Evolutionary conservation across 2,888 invertebrate genomes (phyloP).

Genomic region (Amphipyra berbera): DNA sequence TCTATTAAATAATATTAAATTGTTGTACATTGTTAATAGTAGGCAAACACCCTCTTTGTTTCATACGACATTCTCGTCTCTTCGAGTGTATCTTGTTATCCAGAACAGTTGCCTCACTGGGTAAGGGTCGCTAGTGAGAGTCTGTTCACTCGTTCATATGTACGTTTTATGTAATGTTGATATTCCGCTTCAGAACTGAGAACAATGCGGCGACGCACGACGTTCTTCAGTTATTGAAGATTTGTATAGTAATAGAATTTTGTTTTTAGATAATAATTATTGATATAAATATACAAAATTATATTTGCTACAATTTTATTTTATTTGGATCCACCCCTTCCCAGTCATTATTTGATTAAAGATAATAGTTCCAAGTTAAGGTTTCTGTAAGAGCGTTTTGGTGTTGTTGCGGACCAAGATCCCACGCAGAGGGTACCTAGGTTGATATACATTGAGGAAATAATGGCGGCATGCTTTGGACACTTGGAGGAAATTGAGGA

Average conservation of each 20-base stretch:
- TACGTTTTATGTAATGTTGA: neutral
- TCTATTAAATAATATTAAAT: no score
- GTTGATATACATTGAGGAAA: no score
- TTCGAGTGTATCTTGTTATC: neutral
- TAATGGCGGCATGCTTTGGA: no score
- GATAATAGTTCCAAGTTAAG: no score
- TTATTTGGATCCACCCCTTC: constrained; percentile 13
- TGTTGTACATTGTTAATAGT: no score
- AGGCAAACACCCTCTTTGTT: no score
- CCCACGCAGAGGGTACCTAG: no score
- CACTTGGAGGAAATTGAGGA: no score
- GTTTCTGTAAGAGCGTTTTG: no score
- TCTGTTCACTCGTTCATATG: constrained; percentile 1
- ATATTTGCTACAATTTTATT: constrained; percentile 80
- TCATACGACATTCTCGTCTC: neutral
- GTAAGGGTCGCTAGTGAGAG: neutral
- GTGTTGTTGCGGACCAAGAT: no score
- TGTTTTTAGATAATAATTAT: constrained; percentile 79
- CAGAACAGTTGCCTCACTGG: neutral
- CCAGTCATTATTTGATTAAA: neutral
- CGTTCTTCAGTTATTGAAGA: constrained; percentile 45
- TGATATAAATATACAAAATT: constrained; percentile 84
- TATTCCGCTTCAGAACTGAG: neutral
- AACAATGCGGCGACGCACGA: neutral
- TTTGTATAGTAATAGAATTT: constrained; percentile 73